A percentile compares a stretch with the other conserved stretches of the same genome.
Conservation (phyloP, 2,797 vertebrate genomes). For the Apogon hyalosoma region DNA sequence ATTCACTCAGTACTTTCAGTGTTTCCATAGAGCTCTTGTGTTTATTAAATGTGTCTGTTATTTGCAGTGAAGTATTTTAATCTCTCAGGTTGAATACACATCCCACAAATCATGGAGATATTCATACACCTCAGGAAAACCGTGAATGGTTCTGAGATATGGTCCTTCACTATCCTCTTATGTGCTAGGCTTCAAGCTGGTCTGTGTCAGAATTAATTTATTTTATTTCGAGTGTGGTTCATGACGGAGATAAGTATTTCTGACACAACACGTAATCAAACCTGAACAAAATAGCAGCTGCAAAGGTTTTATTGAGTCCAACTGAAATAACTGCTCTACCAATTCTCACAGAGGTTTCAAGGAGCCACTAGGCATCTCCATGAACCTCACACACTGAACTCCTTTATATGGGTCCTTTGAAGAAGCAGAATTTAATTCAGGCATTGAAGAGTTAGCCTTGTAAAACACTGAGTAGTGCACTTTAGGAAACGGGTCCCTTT, state of each 20-base stretch:
- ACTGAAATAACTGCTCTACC: conserved; percentile 25
- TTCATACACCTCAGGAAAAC: conserved; percentile 28
- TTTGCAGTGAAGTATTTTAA: conserved; percentile 38
- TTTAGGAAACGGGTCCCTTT: conserved; percentile 54
- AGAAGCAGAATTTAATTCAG: conserved; percentile 39
- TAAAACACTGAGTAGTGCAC: conserved; percentile 63
- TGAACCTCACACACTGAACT: conserved; percentile 17
- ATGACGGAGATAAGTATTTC: neutral
- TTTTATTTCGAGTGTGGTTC: conserved; percentile 11
- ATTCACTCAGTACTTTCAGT: conserved; percentile 17
- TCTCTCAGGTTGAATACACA: conserved; percentile 17
- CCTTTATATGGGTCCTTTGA: conserved; percentile 32
- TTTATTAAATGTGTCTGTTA: conserved; percentile 38
- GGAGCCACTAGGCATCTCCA: conserved; percentile 10
- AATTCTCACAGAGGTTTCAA: neutral
- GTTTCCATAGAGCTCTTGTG: conserved; percentile 32
- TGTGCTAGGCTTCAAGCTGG: conserved; percentile 21
- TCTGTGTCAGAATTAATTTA: conserved; percentile 15
- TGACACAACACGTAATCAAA: no score
- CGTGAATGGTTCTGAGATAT: neutral
- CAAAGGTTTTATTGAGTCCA: no score
- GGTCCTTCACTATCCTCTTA: neutral
- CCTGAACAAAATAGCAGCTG: conserved; percentile 23
- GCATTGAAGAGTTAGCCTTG: conserved; percentile 46
- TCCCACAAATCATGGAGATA: conserved; percentile 18